Evolutionary conservation across 2,113 vertebrate genomes (phyloP).

Genomic region (Strigops habroptila): DNA sequence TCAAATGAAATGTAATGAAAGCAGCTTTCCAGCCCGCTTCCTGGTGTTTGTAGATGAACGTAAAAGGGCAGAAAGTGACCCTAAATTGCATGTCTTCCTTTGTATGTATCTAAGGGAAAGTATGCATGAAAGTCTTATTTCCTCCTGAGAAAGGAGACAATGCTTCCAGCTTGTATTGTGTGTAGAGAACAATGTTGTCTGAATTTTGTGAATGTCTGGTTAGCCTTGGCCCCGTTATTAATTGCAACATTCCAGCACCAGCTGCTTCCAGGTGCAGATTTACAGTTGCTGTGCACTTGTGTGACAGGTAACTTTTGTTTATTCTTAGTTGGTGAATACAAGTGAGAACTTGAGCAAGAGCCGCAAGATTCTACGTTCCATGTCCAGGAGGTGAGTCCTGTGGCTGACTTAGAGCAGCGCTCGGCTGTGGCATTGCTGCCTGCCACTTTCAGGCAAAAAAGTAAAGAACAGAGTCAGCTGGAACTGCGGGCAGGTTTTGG

Average conservation of each 20-base stretch:
- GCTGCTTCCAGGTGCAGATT: background rate
- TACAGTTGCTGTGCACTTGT: background rate
- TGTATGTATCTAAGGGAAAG: background rate
- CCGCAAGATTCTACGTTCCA: constrained; percentile 89
- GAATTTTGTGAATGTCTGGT: background rate
- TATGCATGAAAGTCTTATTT: background rate
- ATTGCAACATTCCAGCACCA: background rate
- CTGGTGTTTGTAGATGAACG: background rate
- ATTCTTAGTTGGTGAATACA: constrained; percentile 85
- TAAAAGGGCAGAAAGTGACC: background rate
- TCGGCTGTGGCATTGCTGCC: accelerated
- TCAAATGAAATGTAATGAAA: background rate
- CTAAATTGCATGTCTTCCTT: background rate
- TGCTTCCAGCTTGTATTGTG: background rate
- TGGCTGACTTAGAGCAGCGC: background rate
- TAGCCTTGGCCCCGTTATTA: background rate
- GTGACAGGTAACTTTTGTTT: constrained; percentile 14
- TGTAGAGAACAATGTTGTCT: background rate
- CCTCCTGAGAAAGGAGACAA: background rate
- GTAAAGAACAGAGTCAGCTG: accelerated
- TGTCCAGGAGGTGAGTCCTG: constrained; percentile 87
- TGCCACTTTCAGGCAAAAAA: background rate
- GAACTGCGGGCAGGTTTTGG: background rate
- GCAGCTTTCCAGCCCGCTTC: background rate
- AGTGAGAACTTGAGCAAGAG: constrained; percentile 93